Percentiles rank a stretch among this genome's conserved stretches.
These are phyloP conservation scores for Pristiophorus japonicus DNA, from an alignment of 2,113 vertebrate species.

Conservation along the genomic window DNA sequence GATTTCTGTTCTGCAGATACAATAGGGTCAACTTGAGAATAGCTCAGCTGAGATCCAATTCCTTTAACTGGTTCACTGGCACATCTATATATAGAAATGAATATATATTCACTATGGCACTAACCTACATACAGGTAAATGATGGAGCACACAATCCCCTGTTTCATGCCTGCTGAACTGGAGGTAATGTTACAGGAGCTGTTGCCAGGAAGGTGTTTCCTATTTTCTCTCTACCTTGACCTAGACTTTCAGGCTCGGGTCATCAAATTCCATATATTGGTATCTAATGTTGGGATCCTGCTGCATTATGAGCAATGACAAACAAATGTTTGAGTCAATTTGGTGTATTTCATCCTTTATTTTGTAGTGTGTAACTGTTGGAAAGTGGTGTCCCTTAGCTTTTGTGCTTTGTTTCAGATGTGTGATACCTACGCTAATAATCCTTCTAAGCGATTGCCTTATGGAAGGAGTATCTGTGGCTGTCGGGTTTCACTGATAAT, in stretches of 20 bases:
- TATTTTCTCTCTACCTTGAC: constrained; percentile 5
- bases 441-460: neutral
- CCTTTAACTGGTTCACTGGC: constrained; percentile 13
- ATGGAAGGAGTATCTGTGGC: neutral
- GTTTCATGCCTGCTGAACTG: neutral
- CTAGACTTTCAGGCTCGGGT: neutral
- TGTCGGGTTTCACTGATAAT: neutral
- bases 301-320: neutral
- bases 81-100: constrained; percentile 17
- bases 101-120: neutral
- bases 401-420: neutral
- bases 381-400: neutral
- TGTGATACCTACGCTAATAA: neutral
- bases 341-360: neutral
- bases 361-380: neutral
- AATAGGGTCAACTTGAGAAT: neutral
- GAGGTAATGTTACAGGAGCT: neutral
- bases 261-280: neutral
- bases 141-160: neutral
- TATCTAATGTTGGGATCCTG: neutral
- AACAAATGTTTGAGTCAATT: neutral
- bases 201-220: neutral
- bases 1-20: neutral
- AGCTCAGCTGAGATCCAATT: neutral
- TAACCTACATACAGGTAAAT: constrained; percentile 31